phyloP scores from a whole-genome alignment of 2,888 invertebrate species.

The Pilophorus perplexus region DNA sequence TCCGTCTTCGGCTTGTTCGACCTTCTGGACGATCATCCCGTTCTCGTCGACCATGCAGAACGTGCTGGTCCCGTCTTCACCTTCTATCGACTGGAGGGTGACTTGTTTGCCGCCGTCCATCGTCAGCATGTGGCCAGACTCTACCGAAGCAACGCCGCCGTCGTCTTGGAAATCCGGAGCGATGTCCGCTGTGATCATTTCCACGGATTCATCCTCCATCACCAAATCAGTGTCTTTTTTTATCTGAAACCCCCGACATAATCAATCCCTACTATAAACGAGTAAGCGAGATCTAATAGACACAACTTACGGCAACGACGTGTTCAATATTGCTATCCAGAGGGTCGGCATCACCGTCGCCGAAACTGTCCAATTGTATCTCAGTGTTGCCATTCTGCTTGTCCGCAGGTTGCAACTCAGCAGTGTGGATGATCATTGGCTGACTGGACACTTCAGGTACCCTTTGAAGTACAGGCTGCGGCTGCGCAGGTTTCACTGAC shows the following conservation, averaged over 20 bases:
- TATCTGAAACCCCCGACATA: too few species aligned
- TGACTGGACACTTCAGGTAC: not conserved
- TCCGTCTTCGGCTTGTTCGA: conserved; percentile 48
- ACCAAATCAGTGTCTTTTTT: conserved; percentile 14
- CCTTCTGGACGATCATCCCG: conserved; percentile 48
- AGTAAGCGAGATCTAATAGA: too few species aligned
- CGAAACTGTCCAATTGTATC: conserved; percentile 1
- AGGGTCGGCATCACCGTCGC: not conserved
- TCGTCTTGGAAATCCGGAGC: conserved; percentile 36
- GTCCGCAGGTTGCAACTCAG: not conserved
- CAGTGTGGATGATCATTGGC: conserved; percentile 34
- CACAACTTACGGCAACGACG: conserved; percentile 7
- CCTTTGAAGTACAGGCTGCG: conserved; percentile 4
- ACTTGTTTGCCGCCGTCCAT: conserved; percentile 42
- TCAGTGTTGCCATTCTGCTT: conserved; percentile 19
- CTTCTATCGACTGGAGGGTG: conserved; percentile 44
- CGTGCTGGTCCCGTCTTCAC: conserved; percentile 45
- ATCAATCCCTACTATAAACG: too few species aligned
- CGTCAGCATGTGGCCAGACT: conserved; percentile 36
- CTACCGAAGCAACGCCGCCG: not conserved
- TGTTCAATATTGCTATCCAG: not conserved
- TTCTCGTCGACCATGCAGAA: conserved; percentile 49
- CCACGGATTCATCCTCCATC: conserved; percentile 47
- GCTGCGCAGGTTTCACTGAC: conserved; percentile 42
- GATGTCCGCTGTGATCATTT: conserved; percentile 49